These are phyloP conservation scores for Tortrix viridana DNA, from an alignment of 2,888 invertebrate genomes.

Conservation along the genomic window DNA sequence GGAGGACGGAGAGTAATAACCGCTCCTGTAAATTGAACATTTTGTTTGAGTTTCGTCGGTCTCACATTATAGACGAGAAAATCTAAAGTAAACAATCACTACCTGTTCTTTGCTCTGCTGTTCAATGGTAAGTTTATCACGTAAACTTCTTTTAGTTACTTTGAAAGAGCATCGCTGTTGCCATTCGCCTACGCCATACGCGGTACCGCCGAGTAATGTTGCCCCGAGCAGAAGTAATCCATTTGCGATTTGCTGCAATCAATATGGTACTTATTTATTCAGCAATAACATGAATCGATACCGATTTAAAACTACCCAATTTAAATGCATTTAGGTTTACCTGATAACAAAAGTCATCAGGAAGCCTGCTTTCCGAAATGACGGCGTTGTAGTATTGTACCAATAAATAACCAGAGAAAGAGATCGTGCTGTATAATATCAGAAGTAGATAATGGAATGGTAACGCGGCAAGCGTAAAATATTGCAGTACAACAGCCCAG, in stretches of 20 bases:
- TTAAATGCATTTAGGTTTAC: slow-evolving; percentile 45
- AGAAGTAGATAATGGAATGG: slow-evolving; percentile 82
- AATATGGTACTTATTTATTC: slow-evolving; percentile 36
- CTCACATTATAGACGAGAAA: not conserved
- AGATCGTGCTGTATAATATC: slow-evolving; percentile 62
- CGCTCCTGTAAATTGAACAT: slow-evolving; percentile 88
- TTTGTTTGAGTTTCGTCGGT: slow-evolving; percentile 23
- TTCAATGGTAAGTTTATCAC: slow-evolving; percentile 96
- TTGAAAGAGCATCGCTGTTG: slow-evolving; percentile 95
- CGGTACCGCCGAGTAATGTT: slow-evolving; percentile 87
- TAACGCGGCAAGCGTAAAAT: slow-evolving; percentile 89
- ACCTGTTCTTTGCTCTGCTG: slow-evolving; percentile 97
- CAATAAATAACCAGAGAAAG: slow-evolving; percentile 61
- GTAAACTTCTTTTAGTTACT: slow-evolving; percentile 95
- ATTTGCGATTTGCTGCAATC: slow-evolving; percentile 88
- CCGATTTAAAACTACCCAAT: no score
- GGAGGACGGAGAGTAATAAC: slow-evolving; percentile 95
- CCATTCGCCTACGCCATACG: slow-evolving; percentile 89
- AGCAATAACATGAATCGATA: no score
- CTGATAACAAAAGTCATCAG: slow-evolving; percentile 70
- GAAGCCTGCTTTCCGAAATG: slow-evolving; percentile 59
- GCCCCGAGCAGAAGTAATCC: slow-evolving; percentile 88
- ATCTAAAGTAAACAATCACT: not conserved
- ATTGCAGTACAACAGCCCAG: slow-evolving; percentile 90
- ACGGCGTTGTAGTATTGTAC: slow-evolving; percentile 70